Evolutionary conservation across 2,113 vertebrate species (phyloP).

Genomic region (Clarias magur): DNA sequence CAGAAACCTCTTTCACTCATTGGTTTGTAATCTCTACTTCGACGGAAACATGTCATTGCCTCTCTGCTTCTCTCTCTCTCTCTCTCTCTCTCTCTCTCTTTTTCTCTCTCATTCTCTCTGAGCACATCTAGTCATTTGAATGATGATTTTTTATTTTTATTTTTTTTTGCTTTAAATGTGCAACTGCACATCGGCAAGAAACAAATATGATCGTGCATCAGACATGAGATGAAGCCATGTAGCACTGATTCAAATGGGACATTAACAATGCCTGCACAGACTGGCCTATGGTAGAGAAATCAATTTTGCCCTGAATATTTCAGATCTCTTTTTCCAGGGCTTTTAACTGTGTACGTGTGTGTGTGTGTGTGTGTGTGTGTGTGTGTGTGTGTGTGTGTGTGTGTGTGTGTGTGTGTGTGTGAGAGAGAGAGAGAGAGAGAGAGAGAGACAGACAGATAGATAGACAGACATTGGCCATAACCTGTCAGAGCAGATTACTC

Average conservation of each 20-base stretch:
- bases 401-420: conserved; percentile 14
- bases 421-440: neutral
- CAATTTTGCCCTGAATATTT: conserved; percentile 58
- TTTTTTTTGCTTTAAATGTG: conserved; percentile 40
- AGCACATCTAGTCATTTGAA: conserved; percentile 25
- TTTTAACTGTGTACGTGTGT: conserved; percentile 23
- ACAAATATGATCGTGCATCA: conserved; percentile 34
- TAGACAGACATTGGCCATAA: conserved; percentile 46
- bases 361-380: conserved; percentile 33
- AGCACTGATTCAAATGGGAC: conserved; percentile 57
- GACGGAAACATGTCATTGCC: conserved; percentile 20
- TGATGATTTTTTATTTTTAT: conserved; percentile 37
- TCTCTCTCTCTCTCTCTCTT: neutral
- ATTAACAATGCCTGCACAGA: conserved; percentile 51
- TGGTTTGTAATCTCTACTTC: conserved; percentile 21
- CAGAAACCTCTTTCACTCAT: conserved; percentile 51
- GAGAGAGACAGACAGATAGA: conserved; percentile 22
- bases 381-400: conserved; percentile 23
- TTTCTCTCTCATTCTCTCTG: neutral
- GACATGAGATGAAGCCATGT: conserved; percentile 49
- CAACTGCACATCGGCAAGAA: conserved; percentile 32
- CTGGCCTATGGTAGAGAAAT: conserved; percentile 51
- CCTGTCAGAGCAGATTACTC: conserved; percentile 54
- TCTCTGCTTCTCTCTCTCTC: neutral
- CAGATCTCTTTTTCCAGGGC: conserved; percentile 52